Base-by-base conservation (phyloP, 2,797 vertebrate species). In the Liparis tanakae region DNA sequence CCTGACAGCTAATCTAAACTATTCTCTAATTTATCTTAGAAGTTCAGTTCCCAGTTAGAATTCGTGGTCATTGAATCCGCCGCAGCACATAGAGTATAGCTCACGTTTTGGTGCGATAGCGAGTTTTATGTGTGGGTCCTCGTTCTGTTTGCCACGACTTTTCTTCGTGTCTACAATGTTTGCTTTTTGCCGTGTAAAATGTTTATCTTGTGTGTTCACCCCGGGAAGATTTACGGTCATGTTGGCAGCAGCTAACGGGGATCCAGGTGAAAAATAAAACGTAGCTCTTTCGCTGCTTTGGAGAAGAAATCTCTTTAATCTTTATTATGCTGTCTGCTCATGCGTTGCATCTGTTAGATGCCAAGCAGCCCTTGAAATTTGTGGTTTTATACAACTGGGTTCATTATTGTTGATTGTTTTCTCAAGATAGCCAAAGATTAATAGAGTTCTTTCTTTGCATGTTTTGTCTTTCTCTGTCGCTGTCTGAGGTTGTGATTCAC, bases 231-330 rank as follows among this genome's bases (percentile, higher is more conserved):
- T 43, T 50, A 74, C 0, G 17, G 60, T 33, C 78, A 69, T 51
- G 62, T 74, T 57, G 30, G 71, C 67, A 48, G 78, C 50, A 65
- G 64, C 67, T 77, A 78, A 86, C 77, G 54, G 64, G 68, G 70
- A 78, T 85, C 59, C 72, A 80, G 76, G 75, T 79, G 54, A 78
- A 57, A 72, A 51, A 51, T 51, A 20, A 63, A 70, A 68, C 41
- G 50, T 65, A 54, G 10, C 60, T 73, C 25, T 44, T 39, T 33
- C 25, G 1, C 17, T 14, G 3, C 70, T 10, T 46, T 66, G n/a
- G 33, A 67, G 67, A 30, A 30, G 30, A 74, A 74, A 59, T 48
- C n/a, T 62, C 67, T 61, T 54, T 80, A 62, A 71, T 82, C 79
- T 82, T 56, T 73, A 74, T 69, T 46, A 41, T 0, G 0, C 9